Evolutionary conservation across 2,113 vertebrate species (phyloP).

Genomic region (Colius striatus): DNA sequence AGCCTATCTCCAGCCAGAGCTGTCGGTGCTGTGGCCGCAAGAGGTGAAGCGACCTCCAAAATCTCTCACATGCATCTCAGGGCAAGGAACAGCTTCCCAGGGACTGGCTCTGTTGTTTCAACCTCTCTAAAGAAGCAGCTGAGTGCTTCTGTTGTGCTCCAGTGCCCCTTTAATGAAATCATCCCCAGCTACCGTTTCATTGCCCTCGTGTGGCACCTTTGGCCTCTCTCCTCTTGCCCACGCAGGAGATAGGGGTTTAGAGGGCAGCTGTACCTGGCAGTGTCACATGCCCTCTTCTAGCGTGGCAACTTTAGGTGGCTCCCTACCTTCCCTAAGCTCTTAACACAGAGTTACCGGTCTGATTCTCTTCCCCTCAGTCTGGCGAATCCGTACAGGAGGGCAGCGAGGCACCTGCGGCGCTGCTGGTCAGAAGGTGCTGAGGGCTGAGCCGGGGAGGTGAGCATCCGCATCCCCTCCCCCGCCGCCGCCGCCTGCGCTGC

Average conservation of each 20-base stretch:
- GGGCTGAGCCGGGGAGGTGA: background rate
- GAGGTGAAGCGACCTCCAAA: background rate
- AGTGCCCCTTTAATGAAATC: background rate
- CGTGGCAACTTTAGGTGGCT: background rate
- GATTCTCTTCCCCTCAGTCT: background rate
- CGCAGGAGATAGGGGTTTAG: background rate
- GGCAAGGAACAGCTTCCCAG: background rate
- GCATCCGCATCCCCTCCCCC: too few relatives aligned
- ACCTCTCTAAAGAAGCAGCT: background rate
- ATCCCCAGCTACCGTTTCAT: background rate
- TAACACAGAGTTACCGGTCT: background rate
- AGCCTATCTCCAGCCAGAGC: background rate
- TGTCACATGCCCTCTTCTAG: background rate
- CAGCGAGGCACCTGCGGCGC: rapidly evolving
- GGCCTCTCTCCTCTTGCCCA: background rate
- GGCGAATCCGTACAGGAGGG: rapidly evolving
- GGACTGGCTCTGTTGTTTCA: rapidly evolving
- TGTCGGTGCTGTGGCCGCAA: rapidly evolving
- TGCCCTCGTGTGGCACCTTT: background rate
- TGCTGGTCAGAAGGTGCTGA: background rate
- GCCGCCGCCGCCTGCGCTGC: background rate
- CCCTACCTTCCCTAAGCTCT: background rate
- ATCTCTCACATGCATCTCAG: rapidly evolving
- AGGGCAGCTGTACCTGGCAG: background rate
- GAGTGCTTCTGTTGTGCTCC: background rate